These are phyloP conservation scores for Apodemus agrarius DNA, from an alignment of 2,797 vertebrate species.

Conservation along the genomic window DNA sequence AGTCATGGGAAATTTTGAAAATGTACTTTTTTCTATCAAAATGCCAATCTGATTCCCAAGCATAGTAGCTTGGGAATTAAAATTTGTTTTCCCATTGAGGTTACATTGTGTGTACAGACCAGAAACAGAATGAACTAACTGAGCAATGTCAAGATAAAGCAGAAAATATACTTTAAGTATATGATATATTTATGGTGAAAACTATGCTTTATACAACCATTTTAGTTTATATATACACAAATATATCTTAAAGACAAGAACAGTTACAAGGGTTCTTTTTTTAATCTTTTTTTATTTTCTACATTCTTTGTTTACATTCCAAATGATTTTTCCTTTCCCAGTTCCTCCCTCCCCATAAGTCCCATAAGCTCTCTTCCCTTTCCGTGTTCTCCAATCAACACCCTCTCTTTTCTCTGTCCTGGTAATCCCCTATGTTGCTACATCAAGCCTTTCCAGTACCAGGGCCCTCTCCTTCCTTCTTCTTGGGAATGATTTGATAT, in stretches of 20 bases:
- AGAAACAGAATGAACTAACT: neutral
- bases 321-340: too few species aligned
- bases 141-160: neutral
- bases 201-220: neutral
- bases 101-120: neutral
- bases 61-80: neutral
- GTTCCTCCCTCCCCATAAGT: too few species aligned
- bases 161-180: neutral
- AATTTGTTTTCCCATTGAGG: neutral
- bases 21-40: neutral
- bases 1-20: neutral
- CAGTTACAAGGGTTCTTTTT: neutral
- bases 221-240: neutral
- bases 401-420: too few species aligned
- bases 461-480: too few species aligned
- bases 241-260: neutral
- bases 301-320: too few species aligned
- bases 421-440: too few species aligned
- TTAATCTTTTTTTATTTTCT: too few species aligned
- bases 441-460: too few species aligned
- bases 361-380: too few species aligned
- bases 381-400: too few species aligned
- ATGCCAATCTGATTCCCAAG: neutral
- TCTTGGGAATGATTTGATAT: too few species aligned
- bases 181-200: slow-evolving; percentile 42